These are phyloP conservation scores for Nomia melanderi DNA, from an alignment of 1,140 invertebrate species.

Conservation along the genomic window DNA sequence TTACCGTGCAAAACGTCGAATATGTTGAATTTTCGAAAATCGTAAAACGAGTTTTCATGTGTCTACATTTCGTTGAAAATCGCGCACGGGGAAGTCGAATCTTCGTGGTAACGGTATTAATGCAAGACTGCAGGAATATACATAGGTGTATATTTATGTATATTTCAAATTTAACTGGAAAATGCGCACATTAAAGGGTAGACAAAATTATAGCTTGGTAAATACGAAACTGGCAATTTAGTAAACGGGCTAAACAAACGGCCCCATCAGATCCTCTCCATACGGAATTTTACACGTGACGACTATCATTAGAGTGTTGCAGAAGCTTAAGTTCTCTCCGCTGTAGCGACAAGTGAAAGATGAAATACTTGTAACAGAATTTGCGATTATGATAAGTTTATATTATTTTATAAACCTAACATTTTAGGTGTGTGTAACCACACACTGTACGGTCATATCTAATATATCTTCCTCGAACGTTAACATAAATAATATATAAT, in stretches of 20 bases:
- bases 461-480: too few species aligned
- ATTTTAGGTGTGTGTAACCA: too few species aligned
- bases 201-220: not conserved
- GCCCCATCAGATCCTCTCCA: not conserved
- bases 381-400: too few species aligned
- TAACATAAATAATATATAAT: too few species aligned
- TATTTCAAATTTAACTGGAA: not conserved
- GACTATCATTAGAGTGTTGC: constrained; percentile 6
- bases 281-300: not conserved
- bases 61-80: not conserved
- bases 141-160: too few species aligned
- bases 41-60: not conserved
- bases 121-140: not conserved
- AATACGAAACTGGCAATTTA: constrained; percentile 3
- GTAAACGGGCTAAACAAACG: not conserved
- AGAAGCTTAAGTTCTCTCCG: constrained; percentile 2
- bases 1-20: too few species aligned
- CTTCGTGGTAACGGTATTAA: not conserved
- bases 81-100: not conserved
- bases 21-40: not conserved
- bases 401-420: too few species aligned
- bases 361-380: not conserved
- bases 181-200: not conserved
- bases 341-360: not conserved
- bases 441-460: too few species aligned